Evolutionary conservation across 2,113 vertebrate species (phyloP), one percentile per base, ranked within the genome.

Genomic region (Gavia stellata): DNA sequence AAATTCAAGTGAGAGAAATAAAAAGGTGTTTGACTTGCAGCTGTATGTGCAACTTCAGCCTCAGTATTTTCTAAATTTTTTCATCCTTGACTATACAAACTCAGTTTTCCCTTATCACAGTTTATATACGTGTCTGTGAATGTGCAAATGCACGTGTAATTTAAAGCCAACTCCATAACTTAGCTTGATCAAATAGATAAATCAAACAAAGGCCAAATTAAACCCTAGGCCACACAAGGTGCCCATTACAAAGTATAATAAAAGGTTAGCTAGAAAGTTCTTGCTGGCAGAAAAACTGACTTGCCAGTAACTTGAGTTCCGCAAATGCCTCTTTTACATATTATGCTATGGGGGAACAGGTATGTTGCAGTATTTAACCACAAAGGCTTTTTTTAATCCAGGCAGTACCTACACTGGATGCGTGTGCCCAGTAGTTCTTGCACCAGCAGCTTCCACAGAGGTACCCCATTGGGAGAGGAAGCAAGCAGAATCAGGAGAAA

Each of bases 91-190:
- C 17, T 50, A 50, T 17, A 61, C 31, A 67, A 67, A 55, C 12
- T 55, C 56, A 50, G 8, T 11, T 63, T n/a, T 59, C 20, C 42
- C 18, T 23, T 50, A 81, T 17, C 52, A 38, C 36, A 67, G n/a
- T 12, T 84, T 31, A 42, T 13, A 81, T 13, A 50, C 5, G 14
- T 36, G 10, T 52, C 11, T 6, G 10, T 47, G 44, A 59, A 61
- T 1, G 0, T 33, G 61, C 61, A 50, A 81, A 78, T 0, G 7
- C 34, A 49, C 0, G 0, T 8, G 34, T 26, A 47, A 83, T 36
- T 61, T 70, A 88, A 83, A 88, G 75, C 29, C 38, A 86, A 26
- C 33, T 63, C 38, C 23, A 63, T 24, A 80, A 49, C 50, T 3
- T 36, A 61, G 14, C 31, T 53, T 65, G 45, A 90, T 18, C 75